These are phyloP conservation scores for Danaus chrysippus DNA, from an alignment of 2,888 invertebrate genomes.

Conservation along the genomic window DNA sequence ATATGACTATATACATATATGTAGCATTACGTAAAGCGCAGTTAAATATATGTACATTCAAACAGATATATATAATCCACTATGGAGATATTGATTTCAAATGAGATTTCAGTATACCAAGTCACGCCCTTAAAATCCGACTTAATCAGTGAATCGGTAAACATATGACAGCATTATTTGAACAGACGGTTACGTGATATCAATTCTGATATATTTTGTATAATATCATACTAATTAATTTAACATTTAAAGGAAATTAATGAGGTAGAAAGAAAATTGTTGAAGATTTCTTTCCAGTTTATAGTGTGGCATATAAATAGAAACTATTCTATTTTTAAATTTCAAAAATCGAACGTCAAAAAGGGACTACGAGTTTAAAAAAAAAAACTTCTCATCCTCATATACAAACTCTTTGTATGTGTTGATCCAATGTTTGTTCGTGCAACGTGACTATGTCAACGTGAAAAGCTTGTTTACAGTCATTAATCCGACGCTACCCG, in stretches of 20 bases:
- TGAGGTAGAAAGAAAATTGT: neutral
- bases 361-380: too few species aligned
- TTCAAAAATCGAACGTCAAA: too few species aligned
- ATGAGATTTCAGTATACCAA: neutral
- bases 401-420: too few species aligned
- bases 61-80: neutral
- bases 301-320: neutral
- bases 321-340: too few species aligned
- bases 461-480: constrained; percentile 2
- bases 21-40: neutral
- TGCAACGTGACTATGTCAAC: neutral
- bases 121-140: neutral
- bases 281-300: neutral
- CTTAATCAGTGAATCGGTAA: neutral
- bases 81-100: neutral
- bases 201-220: neutral
- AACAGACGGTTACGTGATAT: neutral
- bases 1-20: too few species aligned
- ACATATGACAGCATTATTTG: neutral
- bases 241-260: neutral
- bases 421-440: neutral
- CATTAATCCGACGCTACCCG: neutral
- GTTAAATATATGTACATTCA: constrained; percentile 1
- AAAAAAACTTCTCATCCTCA: too few species aligned
- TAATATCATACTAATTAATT: neutral